Percentiles rank a stretch among this genome's conserved stretches.
Evolutionary conservation across 2,113 vertebrate species (phyloP).

Genomic region (Ploceus nigricollis): DNA sequence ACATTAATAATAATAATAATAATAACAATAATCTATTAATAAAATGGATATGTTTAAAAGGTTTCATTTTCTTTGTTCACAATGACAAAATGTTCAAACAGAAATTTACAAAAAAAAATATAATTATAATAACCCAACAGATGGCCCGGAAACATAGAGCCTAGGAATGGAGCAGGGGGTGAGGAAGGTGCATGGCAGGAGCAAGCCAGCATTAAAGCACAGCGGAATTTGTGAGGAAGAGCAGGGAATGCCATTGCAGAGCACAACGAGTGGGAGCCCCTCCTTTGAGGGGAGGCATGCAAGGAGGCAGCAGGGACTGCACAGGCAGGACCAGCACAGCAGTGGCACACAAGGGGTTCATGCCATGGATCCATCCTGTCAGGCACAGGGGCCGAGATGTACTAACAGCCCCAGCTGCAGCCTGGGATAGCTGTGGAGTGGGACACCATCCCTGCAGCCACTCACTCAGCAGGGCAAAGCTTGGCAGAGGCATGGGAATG

Average conservation of each 20-base stretch:
- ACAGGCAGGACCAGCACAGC: conserved; percentile 11
- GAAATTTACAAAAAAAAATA: conserved; percentile 69
- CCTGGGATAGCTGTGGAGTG: not conserved
- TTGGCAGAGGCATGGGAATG: not conserved
- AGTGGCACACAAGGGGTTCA: not conserved
- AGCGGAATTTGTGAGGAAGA: not conserved
- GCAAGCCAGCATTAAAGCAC: conserved; percentile 27
- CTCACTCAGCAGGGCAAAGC: not conserved
- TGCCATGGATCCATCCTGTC: not conserved
- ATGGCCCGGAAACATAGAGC: conserved; percentile 28
- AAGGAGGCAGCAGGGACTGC: conserved; percentile 15
- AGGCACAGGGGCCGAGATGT: not conserved
- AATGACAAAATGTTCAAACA: conserved; percentile 65
- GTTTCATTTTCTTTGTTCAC: conserved; percentile 59
- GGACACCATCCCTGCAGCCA: not conserved
- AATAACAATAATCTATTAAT: conserved; percentile 67
- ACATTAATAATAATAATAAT: conserved; percentile 68
- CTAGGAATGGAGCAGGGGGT: not conserved
- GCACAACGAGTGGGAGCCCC: not conserved
- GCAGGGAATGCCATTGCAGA: not conserved
- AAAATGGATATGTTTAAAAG: conserved; percentile 69
- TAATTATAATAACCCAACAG: conserved; percentile 20
- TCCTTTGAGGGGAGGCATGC: not conserved
- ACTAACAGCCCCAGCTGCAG: not conserved
- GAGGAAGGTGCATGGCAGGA: not conserved